Conservation (phyloP, 1,140 invertebrate genomes). For the Meloidogyne floridensis region DNA sequence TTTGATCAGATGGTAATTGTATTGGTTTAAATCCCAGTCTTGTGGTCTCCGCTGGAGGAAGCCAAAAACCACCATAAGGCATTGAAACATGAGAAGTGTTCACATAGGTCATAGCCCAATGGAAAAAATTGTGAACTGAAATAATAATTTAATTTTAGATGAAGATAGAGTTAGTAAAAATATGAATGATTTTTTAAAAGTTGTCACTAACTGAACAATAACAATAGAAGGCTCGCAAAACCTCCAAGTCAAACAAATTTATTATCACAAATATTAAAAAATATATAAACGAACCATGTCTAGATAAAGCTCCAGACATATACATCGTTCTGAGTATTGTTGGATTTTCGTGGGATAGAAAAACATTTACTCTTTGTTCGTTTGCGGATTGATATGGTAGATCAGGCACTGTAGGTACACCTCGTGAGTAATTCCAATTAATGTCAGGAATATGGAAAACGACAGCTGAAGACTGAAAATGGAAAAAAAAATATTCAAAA, state of each 20-base stretch:
- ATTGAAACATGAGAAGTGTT: constrained; percentile 26
- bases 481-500: neutral
- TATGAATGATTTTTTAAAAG: too few relatives aligned
- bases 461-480: constrained; percentile 20
- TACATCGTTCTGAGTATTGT: neutral
- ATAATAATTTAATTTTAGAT: neutral
- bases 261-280: neutral
- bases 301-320: neutral
- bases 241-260: neutral
- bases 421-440: neutral
- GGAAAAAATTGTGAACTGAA: constrained; percentile 36
- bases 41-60: constrained; percentile 22
- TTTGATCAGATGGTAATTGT: constrained; percentile 25
- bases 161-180: too few relatives aligned
- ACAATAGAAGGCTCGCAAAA: too few relatives aligned
- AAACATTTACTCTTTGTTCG: constrained; percentile 4
- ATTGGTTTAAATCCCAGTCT: constrained; percentile 24
- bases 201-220: neutral
- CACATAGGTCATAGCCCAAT: constrained; percentile 42
- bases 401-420: constrained; percentile 6
- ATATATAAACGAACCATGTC: neutral
- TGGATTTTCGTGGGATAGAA: constrained; percentile 30
- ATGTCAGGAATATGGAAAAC: constrained; percentile 41
- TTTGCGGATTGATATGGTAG: neutral
- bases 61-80: constrained; percentile 46